Percentiles rank a stretch among this genome's conserved stretches.
Conservation (phyloP, 92 coral and sea anemone genomes). For the Phenganax subtilis region DNA sequence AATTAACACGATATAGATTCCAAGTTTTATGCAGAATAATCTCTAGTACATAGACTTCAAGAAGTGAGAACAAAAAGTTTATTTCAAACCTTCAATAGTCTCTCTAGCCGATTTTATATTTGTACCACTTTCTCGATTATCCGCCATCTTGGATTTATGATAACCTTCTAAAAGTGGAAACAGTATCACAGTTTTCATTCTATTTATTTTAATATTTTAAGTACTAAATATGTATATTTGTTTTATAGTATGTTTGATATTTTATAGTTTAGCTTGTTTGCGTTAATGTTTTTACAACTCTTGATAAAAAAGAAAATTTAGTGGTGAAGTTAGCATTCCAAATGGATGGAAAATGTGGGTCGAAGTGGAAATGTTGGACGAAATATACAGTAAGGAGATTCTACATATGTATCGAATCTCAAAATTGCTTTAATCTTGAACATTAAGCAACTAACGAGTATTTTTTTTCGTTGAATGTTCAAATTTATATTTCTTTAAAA, state of each 20-base stretch:
- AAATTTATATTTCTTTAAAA: too few species aligned
- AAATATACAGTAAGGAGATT: too few species aligned
- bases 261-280: too few species aligned
- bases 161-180: neutral
- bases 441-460: too few species aligned
- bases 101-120: constrained; percentile 80
- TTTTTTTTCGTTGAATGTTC: too few species aligned
- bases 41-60: neutral
- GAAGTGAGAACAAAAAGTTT: constrained; percentile 9
- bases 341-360: too few species aligned
- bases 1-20: neutral
- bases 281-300: too few species aligned
- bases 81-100: constrained; percentile 81
- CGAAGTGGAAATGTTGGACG: too few species aligned
- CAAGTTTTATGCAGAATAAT: neutral
- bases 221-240: neutral
- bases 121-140: constrained; percentile 22
- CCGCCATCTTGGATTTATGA: constrained; percentile 74
- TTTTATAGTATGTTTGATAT: neutral
- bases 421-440: too few species aligned
- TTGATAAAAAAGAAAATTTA: too few species aligned
- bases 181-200: neutral
- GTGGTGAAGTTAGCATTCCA: too few species aligned
- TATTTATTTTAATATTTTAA: neutral
- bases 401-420: too few species aligned